These are phyloP conservation scores for Leucophenga montana DNA, from an alignment of 2,888 invertebrate species.

Conservation along the genomic window DNA sequence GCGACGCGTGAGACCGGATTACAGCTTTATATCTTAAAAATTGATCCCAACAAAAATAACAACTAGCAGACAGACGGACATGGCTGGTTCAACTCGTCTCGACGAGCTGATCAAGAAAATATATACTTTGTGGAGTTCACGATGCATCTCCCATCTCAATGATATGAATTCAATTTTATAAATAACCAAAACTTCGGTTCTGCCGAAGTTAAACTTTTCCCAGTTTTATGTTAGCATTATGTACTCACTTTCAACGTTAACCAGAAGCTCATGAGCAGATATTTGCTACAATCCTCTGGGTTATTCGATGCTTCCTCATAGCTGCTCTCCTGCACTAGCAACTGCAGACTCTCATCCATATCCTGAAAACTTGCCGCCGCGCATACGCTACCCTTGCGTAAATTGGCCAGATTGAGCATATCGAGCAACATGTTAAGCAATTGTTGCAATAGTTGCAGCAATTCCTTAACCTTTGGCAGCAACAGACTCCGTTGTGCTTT, in stretches of 20 bases:
- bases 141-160: too few relatives aligned
- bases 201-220: too few relatives aligned
- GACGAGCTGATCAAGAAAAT: too few relatives aligned
- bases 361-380: constrained; percentile 84
- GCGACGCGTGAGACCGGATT: too few relatives aligned
- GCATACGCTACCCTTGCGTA: constrained; percentile 74
- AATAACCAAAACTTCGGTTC: too few relatives aligned
- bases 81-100: too few relatives aligned
- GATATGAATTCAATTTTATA: too few relatives aligned
- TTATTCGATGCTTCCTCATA: constrained; percentile 47
- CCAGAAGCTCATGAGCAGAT: constrained; percentile 84
- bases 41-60: too few relatives aligned
- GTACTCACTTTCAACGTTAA: constrained; percentile 81
- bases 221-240: background rate
- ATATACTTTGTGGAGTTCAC: too few relatives aligned
- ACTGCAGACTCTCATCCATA: constrained; percentile 82
- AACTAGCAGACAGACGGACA: too few relatives aligned
- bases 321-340: constrained; percentile 75
- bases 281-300: constrained; percentile 74
- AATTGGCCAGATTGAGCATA: constrained; percentile 62
- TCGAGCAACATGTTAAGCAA: constrained; percentile 59
- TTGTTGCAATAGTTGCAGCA: constrained; percentile 51
- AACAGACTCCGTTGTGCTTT: background rate
- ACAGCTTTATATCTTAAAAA: too few relatives aligned
- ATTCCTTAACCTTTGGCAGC: constrained; percentile 42